Percentiles rank a stretch among this genome's conserved stretches.
These are phyloP conservation scores for Lerema accius DNA, from an alignment of 1,140 invertebrate genomes.

Conservation along the genomic window DNA sequence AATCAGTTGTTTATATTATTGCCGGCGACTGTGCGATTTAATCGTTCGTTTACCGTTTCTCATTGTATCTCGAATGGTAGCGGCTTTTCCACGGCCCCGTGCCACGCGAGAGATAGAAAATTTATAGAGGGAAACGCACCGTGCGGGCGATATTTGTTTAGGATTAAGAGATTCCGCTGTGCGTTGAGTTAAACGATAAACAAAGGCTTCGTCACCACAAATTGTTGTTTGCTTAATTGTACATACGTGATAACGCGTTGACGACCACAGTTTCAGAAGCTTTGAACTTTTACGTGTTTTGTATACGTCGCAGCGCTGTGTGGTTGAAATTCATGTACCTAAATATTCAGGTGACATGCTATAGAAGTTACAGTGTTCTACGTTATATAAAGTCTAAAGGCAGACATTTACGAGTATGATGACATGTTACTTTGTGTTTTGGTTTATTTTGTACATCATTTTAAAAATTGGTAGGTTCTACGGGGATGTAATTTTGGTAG, in stretches of 20 bases:
- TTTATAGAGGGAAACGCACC: slow-evolving; percentile 54
- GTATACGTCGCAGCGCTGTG: too few relatives aligned
- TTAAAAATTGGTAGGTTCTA: too few relatives aligned
- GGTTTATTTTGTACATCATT: too few relatives aligned
- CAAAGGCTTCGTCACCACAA: slow-evolving; percentile 64
- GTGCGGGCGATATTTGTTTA: slow-evolving; percentile 66
- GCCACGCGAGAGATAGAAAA: slow-evolving; percentile 52
- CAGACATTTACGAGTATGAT: too few relatives aligned
- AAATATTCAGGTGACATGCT: too few relatives aligned
- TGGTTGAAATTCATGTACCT: too few relatives aligned
- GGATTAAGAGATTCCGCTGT: slow-evolving; percentile 73
- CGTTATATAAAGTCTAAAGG: too few relatives aligned
- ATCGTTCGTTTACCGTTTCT: slow-evolving; percentile 71
- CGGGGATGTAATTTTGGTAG: too few relatives aligned
- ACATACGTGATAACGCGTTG: slow-evolving; percentile 65
- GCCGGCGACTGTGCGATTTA: slow-evolving; percentile 66
- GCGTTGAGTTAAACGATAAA: slow-evolving; percentile 69
- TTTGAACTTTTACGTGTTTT: slow-evolving; percentile 35
- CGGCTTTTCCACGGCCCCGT: slow-evolving; percentile 45
- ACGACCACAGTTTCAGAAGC: slow-evolving; percentile 38
- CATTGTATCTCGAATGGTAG: slow-evolving; percentile 62
- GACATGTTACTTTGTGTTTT: too few relatives aligned
- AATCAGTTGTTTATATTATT: slow-evolving; percentile 79
- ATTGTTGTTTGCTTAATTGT: slow-evolving; percentile 74
- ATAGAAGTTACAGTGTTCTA: too few relatives aligned